These are phyloP conservation scores for Bembecia ichneumoniformis DNA, from an alignment of 2,888 invertebrate genomes.

Conservation along the genomic window DNA sequence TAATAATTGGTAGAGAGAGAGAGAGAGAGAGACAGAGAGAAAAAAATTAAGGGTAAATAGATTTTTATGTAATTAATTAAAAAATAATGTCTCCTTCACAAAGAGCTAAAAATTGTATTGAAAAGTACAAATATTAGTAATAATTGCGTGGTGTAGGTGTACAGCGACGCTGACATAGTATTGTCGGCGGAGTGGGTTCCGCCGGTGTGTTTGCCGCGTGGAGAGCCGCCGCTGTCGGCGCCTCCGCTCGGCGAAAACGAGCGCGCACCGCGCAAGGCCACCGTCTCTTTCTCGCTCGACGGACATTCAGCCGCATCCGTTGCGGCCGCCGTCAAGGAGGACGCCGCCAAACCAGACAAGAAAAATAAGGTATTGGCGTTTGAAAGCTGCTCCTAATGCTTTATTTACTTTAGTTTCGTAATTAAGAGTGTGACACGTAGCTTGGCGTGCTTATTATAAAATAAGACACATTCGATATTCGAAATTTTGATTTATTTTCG, in stretches of 20 bases:
- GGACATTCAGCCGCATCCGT: slow-evolving; percentile 25
- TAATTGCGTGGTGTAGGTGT: slow-evolving; percentile 58
- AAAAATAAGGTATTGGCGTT: slow-evolving; percentile 90
- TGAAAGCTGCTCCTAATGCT: too few species aligned
- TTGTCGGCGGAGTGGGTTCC: slow-evolving; percentile 90
- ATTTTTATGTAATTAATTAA: too few species aligned
- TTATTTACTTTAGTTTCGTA: background rate
- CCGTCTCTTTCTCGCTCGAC: slow-evolving; percentile 67
- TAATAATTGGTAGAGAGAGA: too few species aligned
- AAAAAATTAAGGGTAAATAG: too few species aligned
- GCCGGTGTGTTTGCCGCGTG: slow-evolving; percentile 84
- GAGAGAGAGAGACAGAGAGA: too few species aligned
- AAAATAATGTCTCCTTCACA: too few species aligned
- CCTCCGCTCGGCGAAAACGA: slow-evolving; percentile 68
- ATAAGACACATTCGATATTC: too few species aligned
- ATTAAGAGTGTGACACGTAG: too few species aligned
- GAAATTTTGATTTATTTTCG: too few species aligned
- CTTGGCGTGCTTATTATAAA: too few species aligned
- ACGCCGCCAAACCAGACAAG: slow-evolving; percentile 73
- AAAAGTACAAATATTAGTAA: too few species aligned
- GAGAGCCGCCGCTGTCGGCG: slow-evolving; percentile 73
- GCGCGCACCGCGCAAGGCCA: slow-evolving; percentile 50
- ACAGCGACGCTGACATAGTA: slow-evolving; percentile 91
- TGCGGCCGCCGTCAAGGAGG: slow-evolving; percentile 49
- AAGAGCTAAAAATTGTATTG: too few species aligned